Conservation (phyloP, 2,797 vertebrate genomes). For the Carduelis carduelis region DNA sequence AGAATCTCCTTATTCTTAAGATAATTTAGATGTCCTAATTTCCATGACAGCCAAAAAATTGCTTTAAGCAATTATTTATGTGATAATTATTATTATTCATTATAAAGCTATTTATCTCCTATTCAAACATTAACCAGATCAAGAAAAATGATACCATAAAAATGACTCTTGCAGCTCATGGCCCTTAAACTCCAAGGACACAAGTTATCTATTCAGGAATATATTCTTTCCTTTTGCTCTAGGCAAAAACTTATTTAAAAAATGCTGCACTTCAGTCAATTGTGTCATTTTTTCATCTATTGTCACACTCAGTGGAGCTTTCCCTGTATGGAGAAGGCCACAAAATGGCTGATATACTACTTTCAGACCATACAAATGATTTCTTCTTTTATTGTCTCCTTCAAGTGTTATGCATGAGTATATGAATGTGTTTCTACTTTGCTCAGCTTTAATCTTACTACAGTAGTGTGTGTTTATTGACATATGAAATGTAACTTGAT, state of each 20-base stretch:
- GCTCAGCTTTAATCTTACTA: neutral
- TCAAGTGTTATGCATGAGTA: neutral
- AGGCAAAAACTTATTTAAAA: neutral
- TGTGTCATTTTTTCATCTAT: neutral
- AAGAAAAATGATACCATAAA: slow-evolving; percentile 33
- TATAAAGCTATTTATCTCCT: slow-evolving; percentile 45
- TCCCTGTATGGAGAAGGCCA: neutral
- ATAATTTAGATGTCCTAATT: slow-evolving; percentile 36
- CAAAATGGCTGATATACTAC: neutral
- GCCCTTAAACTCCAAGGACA: slow-evolving; percentile 4
- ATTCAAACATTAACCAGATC: slow-evolving; percentile 43
- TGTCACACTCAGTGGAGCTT: neutral
- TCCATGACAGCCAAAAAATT: slow-evolving; percentile 36
- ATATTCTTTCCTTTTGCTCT: neutral
- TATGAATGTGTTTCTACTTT: neutral
- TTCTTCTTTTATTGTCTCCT: neutral
- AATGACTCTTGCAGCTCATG: neutral
- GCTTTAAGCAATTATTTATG: slow-evolving; percentile 47
- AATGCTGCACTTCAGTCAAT: neutral
- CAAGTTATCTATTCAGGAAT: neutral
- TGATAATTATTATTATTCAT: slow-evolving; percentile 40
- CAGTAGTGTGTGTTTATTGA: neutral
- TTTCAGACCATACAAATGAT: neutral
- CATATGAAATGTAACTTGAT: neutral
- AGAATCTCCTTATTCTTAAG: slow-evolving; percentile 7